These are phyloP conservation scores for Hydropotes inermis DNA, from an alignment of 2,113 vertebrate species.

Conservation along the genomic window DNA sequence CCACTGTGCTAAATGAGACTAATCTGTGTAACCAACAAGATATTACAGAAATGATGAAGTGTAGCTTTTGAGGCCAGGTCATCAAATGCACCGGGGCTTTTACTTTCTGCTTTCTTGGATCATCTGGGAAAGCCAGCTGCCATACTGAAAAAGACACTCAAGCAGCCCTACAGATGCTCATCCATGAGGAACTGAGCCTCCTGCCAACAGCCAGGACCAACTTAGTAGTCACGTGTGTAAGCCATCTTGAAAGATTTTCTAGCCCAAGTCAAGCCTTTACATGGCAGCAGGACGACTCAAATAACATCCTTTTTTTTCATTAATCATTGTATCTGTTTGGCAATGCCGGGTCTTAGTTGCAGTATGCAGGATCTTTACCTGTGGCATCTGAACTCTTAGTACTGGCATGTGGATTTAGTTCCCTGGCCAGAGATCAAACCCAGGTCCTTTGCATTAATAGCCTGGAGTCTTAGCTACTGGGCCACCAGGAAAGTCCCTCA, in stretches of 20 bases:
- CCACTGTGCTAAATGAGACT: not conserved
- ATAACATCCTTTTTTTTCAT: not conserved
- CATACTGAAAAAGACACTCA: not conserved
- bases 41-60: not conserved
- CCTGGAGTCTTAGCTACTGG: not conserved
- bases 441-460: not conserved
- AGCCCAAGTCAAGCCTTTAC: not conserved
- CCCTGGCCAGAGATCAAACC: not conserved
- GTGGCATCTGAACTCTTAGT: not conserved
- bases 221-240: not conserved
- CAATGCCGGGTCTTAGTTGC: not conserved
- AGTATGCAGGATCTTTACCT: not conserved
- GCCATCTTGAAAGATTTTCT: not conserved
- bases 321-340: not conserved
- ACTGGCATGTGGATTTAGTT: not conserved
- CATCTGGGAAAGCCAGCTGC: not conserved
- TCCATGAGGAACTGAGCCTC: not conserved
- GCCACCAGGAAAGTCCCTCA: not conserved
- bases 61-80: not conserved
- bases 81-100: not conserved
- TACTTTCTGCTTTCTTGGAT: not conserved
- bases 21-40: not conserved
- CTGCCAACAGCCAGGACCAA: not conserved
- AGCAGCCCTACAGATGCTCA: not conserved
- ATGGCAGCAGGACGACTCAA: not conserved